Evolutionary conservation across 2,888 invertebrate genomes (phyloP), one percentile per base, ranked within the genome.

Genomic region (Cabera pusaria): DNA sequence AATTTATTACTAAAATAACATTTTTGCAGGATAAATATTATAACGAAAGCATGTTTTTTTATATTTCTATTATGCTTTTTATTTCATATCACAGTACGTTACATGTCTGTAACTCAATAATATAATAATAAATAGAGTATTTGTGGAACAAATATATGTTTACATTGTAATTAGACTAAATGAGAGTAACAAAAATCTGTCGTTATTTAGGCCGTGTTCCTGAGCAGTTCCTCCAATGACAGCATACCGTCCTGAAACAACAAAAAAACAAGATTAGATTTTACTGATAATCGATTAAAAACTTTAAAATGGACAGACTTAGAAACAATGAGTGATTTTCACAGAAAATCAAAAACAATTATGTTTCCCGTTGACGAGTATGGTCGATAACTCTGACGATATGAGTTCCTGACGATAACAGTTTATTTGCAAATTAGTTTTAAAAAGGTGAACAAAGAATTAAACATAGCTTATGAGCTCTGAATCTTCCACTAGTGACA

Each of bases 241-340:
- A 92, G 77, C 70, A 88, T 76, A 26, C 90, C 91, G 53, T 91
- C 91, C 81, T 91, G 90, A 22, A 90, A 86, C 45, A 68, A 73
- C 9, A 9, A 21, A 7, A 21, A 5, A 21, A 21, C 17, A 22
- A 26, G 1, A 21, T 8, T 9, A 16, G 4, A 6, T 24, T n/a
- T 20, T 25, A 18, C 9, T 25, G n/a, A n/a, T n/a, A n/a, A n/a
- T n/a, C n/a, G n/a, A n/a, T n/a, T n/a, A n/a, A n/a, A n/a, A n/a
- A n/a, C n/a, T n/a, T n/a, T n/a, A n/a, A n/a, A n/a, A n/a, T n/a
- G n/a, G n/a, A n/a, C 5, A 19, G n/a, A 26, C 2, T 11, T 17
- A n/a, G n/a, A n/a, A n/a, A n/a, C n/a, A n/a, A n/a, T n/a, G n/a
- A n/a, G n/a, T n/a, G n/a, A n/a, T n/a, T n/a, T n/a, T n/a, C n/a